Base-by-base conservation (phyloP, 1,140 invertebrate species). In the Drosophila leontia region DNA sequence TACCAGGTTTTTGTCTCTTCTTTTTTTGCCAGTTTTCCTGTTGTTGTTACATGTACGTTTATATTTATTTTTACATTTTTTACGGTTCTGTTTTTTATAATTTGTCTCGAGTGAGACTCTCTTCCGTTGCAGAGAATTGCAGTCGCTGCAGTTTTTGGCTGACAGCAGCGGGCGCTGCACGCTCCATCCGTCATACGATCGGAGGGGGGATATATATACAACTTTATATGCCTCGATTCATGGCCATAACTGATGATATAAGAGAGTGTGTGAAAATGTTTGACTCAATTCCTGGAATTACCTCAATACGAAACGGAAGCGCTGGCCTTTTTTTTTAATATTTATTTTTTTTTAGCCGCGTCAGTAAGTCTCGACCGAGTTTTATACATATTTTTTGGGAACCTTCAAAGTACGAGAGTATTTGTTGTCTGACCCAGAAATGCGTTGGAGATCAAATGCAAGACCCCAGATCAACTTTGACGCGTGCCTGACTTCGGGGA, bases 251-350 rank as follows among this genome's bases (percentile, higher is more conserved):
- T 86, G 82, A 72, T 59, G 70, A 67, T 76, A 58, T 58, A 81
- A 75, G 67, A 47, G 47, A 71, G 72, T 87, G 83, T 87, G 83
- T 88, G 83, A 87, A 87, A 83, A 63, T 74, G 63, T 65, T 80
- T 67, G 60, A 88, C 75, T 71, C 41, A 80, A 78, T 87, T 87
- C 83, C 83, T 88, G 83, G 83, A 87, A 86, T 79, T 88, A 53
- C 51, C 67, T 50, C 59, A 59, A 19, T 56, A 50, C 67, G 65
- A 82, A 86, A 88, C 84, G 83, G 83, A 87, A 87, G 83, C 83
- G 72, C 39, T 39, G 71, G 57, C 15, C 56, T 26, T 44, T 45
- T 70, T 56, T 55, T 67, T 37, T 55, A 37, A 5, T 44, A 44
- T 69, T 32, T 75, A 56, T 61, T 58, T 51, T 76, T 84, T 84